Conservation (phyloP, 2,888 invertebrate genomes). For the Meiosimyza decipiens region DNA sequence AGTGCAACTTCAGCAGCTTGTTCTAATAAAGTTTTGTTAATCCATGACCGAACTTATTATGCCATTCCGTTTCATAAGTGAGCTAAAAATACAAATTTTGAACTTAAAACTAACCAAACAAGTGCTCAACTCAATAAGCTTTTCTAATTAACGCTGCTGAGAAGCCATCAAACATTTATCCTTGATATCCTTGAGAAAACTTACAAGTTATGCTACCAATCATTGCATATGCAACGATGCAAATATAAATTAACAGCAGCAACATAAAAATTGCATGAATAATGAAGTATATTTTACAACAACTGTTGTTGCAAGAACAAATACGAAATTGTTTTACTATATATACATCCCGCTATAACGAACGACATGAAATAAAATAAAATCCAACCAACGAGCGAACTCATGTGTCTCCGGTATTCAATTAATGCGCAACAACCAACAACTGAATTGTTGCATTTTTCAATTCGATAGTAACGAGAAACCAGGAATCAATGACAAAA, state of each 20-base stretch:
- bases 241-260: conserved; percentile 11
- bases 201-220: not conserved
- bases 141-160: too few relatives aligned
- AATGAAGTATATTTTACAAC: not conserved
- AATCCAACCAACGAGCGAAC: too few relatives aligned
- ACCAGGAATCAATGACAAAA: conserved; percentile 32
- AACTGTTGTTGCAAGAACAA: not conserved
- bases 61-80: too few relatives aligned
- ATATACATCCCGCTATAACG: not conserved
- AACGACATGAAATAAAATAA: too few relatives aligned
- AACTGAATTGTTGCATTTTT: conserved; percentile 1
- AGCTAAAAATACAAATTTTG: too few relatives aligned
- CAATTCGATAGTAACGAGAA: conserved; percentile 13
- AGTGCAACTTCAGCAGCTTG: too few relatives aligned
- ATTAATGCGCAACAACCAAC: conserved; percentile 23
- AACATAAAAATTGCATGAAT: conserved; percentile 15
- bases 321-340: not conserved
- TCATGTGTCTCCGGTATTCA: conserved; percentile 21
- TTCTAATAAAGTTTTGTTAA: too few relatives aligned
- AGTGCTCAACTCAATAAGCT: too few relatives aligned
- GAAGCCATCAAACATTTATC: too few relatives aligned
- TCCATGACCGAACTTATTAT: too few relatives aligned
- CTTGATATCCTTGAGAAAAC: too few relatives aligned
- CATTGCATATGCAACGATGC: conserved; percentile 17
- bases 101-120: too few relatives aligned